Percentiles rank a stretch among this genome's conserved stretches.
Evolutionary conservation across 2,888 invertebrate genomes (phyloP).

Genomic region (Drosophila mercatorum): DNA sequence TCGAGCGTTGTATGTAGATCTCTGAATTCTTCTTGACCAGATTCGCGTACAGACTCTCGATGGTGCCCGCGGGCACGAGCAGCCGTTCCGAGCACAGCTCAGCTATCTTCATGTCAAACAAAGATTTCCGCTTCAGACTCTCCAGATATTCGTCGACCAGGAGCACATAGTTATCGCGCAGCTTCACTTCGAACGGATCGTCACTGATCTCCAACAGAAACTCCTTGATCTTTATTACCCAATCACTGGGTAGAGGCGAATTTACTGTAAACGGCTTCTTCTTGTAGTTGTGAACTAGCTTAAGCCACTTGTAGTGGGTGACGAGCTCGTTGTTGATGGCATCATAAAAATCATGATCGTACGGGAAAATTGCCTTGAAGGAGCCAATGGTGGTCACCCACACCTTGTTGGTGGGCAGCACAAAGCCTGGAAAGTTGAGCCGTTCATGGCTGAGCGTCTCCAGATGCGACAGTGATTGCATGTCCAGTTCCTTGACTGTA

Average conservation of each 20-base stretch:
- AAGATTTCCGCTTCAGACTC: constrained; percentile 93
- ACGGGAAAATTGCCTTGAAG: constrained; percentile 89
- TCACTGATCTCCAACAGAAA: constrained; percentile 97
- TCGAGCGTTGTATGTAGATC: constrained; percentile 96
- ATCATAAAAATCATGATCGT: constrained; percentile 94
- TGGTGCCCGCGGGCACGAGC: constrained; percentile 91
- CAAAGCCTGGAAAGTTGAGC: constrained; percentile 90
- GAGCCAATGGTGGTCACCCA: constrained; percentile 84
- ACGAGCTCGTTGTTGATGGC: constrained; percentile 95
- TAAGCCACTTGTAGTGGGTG: constrained; percentile 97
- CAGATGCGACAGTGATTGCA: constrained; percentile 87
- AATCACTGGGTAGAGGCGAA: constrained; percentile 93
- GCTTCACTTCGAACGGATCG: constrained; percentile 98
- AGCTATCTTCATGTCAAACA: constrained; percentile 94
- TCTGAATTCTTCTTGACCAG: constrained; percentile 96
- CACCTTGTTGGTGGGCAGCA: constrained; percentile 89
- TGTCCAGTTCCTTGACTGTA: constrained; percentile 88
- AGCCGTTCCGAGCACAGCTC: constrained; percentile 93
- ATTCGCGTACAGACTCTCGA: constrained; percentile 94
- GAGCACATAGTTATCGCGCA: constrained; percentile 97
- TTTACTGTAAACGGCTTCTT: constrained; percentile 89
- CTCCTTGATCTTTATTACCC: constrained; percentile 95
- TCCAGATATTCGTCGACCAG: constrained; percentile 98
- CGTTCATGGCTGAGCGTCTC: constrained; percentile 89
- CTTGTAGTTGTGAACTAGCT: constrained; percentile 90